Evolutionary conservation across 2,797 vertebrate genomes (phyloP).

Genomic region (Morelia viridis): DNA sequence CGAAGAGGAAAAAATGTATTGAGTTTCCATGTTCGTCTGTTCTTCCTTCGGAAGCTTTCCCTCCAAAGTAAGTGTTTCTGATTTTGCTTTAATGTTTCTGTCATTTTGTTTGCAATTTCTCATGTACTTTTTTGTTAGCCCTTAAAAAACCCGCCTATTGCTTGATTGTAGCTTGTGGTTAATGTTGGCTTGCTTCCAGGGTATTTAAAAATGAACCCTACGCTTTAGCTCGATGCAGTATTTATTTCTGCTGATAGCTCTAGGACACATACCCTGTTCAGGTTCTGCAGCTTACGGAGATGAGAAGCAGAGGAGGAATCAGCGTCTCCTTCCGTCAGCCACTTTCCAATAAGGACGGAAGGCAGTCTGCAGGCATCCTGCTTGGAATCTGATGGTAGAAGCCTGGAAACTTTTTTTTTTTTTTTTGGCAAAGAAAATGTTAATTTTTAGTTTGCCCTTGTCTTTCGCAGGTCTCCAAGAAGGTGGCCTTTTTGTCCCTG

Average conservation of each 20-base stretch:
- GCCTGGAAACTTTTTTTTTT: neutral
- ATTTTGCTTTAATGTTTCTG: neutral
- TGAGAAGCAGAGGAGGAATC: neutral
- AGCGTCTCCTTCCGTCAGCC: neutral
- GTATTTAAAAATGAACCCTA: neutral
- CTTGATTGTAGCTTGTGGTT: neutral
- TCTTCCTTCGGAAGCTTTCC: neutral
- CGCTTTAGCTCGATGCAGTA: too few species aligned
- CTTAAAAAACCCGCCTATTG: neutral
- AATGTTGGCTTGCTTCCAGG: neutral
- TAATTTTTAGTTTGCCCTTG: neutral
- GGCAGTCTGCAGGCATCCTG: neutral
- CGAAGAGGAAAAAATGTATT: slow-evolving; percentile 27
- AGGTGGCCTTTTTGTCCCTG: slow-evolving; percentile 40
- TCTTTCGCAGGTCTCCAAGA: slow-evolving; percentile 30
- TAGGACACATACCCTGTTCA: too few species aligned
- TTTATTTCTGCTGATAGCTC: too few species aligned
- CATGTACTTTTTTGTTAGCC: neutral
- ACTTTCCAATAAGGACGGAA: neutral
- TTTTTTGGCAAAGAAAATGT: neutral
- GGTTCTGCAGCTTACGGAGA: neutral
- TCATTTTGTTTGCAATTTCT: neutral
- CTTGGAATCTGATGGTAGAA: neutral
- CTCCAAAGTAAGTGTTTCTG: slow-evolving; percentile 42
- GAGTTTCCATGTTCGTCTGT: accelerated